Percentiles rank a stretch among this genome's conserved stretches.
Evolutionary conservation across 2,797 vertebrate genomes (phyloP).

Genomic region (Galago senegalensis): DNA sequence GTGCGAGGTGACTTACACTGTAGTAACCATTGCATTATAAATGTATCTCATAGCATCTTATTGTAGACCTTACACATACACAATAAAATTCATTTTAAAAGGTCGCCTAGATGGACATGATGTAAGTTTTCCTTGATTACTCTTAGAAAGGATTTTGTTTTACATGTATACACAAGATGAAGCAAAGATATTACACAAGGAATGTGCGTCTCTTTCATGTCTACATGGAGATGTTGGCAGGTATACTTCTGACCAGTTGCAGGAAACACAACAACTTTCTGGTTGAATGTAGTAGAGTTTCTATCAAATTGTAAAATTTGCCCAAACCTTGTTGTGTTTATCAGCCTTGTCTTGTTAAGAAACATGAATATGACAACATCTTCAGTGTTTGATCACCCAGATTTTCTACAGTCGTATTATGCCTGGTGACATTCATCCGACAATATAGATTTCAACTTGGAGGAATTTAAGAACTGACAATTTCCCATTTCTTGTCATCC

Average conservation of each 20-base stretch:
- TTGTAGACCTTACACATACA: not conserved
- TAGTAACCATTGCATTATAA: not conserved
- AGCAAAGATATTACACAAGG: not conserved
- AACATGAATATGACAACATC: not conserved
- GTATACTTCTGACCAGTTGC: not conserved
- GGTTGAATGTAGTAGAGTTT: conserved; percentile 34
- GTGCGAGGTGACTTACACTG: not conserved
- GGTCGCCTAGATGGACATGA: conserved; percentile 35
- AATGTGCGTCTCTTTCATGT: not conserved
- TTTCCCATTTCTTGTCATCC: conserved; percentile 44
- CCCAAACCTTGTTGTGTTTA: not conserved
- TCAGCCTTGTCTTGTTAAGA: conserved; percentile 35
- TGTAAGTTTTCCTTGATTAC: conserved; percentile 18
- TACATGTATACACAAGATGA: not conserved
- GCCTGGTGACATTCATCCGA: conserved; percentile 34
- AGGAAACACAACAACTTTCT: conserved; percentile 1
- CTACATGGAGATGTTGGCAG: not conserved
- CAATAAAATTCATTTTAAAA: conserved; percentile 9
- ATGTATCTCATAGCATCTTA: not conserved
- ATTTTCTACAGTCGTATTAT: conserved; percentile 32
- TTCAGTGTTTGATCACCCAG: conserved; percentile 36
- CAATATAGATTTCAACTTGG: conserved; percentile 34
- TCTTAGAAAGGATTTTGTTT: conserved; percentile 28
- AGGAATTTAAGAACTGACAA: conserved; percentile 37
- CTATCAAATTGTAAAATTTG: conserved; percentile 18